Base-by-base conservation (phyloP, 35 echinoderm and acorn worm species). In the Eucidaris tribuloides region DNA sequence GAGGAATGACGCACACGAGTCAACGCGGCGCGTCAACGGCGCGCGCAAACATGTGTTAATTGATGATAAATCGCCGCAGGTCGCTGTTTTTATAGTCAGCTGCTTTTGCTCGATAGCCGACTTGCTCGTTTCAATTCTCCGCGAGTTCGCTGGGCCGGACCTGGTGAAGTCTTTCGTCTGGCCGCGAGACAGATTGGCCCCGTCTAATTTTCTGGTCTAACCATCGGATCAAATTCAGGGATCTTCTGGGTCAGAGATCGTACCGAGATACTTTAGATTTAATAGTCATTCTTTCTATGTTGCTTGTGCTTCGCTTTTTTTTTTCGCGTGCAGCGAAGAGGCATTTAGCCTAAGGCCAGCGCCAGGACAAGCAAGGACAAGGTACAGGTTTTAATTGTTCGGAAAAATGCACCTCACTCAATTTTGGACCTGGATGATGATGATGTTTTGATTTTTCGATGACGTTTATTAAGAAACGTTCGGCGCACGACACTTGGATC, bases 81-180 rank as follows among this genome's bases (percentile, higher is more conserved):
- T 6, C 29, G 30, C 30, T 13, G 44, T 40, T 34, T 81, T 38
- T 61, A 31, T 46, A 58, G 22, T 60, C n/a, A 29, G 57, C 30
- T n/a, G 57, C 22, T 29, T 17, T n/a, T 5, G 57, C 22, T 23
- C 57, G 30, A 60, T 29, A 23, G 57, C n/a, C n/a, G 30, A n/a
- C n/a, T 5, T 7, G 4, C 30, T n/a, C 30, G 57, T 23, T 29
- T 60, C 13, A 23, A n/a, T 60, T 55, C 17, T 55, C 35, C 46
- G 35, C 48, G 39, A 78, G 36, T 57, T 81, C 48, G 48, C 79
- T 81, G 79, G 79, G 79, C 48, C 38, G 79, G 50, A 11, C 45
- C 50, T 49, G 38, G 48, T 32, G 68, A 74, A 74, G 37, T 42
- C 34, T 74, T 33, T 74, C n/a, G 22, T 74, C 44, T 74, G 61